Percentiles rank a stretch among this genome's conserved stretches.
phyloP scores from a whole-genome alignment of 2,113 vertebrate genomes.

The Syrrhaptes paradoxus region DNA sequence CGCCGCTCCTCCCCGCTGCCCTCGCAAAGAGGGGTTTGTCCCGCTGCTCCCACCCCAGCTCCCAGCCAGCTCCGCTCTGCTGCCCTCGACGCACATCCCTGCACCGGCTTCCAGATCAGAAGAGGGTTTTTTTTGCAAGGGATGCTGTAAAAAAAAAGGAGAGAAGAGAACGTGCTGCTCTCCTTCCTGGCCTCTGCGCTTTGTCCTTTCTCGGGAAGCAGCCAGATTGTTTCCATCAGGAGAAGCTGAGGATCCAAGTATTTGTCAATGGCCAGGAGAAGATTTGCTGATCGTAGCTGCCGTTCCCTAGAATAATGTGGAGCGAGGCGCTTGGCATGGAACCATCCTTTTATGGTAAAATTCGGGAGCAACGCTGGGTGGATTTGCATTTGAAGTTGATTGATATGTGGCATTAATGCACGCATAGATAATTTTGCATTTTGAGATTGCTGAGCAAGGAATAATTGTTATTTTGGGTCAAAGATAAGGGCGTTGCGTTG shows the following conservation, averaged over 20 bases:
- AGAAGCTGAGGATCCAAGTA: slow-evolving; percentile 42
- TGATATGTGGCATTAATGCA: slow-evolving; percentile 60
- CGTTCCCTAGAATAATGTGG: not conserved
- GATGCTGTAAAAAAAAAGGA: not conserved
- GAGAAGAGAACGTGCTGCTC: not conserved
- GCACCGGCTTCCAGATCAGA: not conserved
- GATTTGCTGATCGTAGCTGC: slow-evolving; percentile 38
- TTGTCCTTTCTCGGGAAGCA: not conserved
- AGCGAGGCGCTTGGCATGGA: slow-evolving; percentile 2
- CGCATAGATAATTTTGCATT: slow-evolving; percentile 28
- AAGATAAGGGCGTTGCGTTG: slow-evolving; percentile 34
- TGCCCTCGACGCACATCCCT: not conserved
- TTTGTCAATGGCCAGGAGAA: slow-evolving; percentile 42
- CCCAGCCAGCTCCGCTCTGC: not conserved
- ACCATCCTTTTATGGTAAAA: slow-evolving; percentile 59
- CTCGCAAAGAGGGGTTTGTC: not conserved
- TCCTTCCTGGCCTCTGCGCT: not conserved
- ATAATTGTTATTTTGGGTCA: slow-evolving; percentile 64
- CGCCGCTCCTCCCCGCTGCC: not conserved
- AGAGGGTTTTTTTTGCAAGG: not conserved
- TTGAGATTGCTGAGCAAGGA: slow-evolving; percentile 65
- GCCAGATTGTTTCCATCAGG: slow-evolving; percentile 57
- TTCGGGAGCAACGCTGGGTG: not conserved
- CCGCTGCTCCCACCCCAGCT: not conserved
- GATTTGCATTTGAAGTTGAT: slow-evolving; percentile 56